Conservation (phyloP, 2,113 vertebrate species). For the Pongo pygmaeus region DNA sequence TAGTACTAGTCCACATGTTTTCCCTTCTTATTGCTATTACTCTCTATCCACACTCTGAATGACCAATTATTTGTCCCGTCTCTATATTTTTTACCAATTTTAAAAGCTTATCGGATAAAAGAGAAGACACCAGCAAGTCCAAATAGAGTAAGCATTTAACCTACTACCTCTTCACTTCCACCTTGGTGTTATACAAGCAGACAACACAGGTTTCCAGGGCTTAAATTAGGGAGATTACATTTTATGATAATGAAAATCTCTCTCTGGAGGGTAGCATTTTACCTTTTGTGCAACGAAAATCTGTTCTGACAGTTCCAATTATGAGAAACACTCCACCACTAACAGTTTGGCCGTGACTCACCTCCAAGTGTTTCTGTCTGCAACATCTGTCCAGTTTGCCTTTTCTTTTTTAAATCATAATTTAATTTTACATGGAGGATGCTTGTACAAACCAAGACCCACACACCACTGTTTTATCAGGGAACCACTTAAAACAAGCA, state of each 20-base stretch:
- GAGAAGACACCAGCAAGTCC: background rate
- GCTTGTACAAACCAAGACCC: constrained; percentile 21
- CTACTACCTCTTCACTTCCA: background rate
- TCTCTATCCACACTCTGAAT: background rate
- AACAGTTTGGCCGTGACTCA: constrained; percentile 53
- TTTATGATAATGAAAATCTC: constrained; percentile 59
- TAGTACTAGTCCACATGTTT: background rate
- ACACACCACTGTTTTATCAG: background rate
- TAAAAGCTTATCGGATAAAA: background rate
- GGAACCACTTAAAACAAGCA: background rate
- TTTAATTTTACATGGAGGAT: constrained; percentile 48
- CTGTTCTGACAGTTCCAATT: constrained; percentile 65
- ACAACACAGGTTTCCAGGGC: background rate
- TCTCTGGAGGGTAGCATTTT: constrained; percentile 54
- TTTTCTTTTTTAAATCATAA: background rate
- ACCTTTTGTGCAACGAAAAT: constrained; percentile 52
- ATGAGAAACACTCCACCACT: constrained; percentile 32
- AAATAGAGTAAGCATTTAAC: background rate
- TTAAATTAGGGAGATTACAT: constrained; percentile 65
- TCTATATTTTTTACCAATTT: background rate
- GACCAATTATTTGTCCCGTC: background rate
- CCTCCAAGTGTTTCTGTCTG: constrained; percentile 35
- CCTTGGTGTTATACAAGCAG: background rate
- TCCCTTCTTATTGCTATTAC: background rate
- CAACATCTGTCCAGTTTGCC: constrained; percentile 58